phyloP scores from a whole-genome alignment of 2,113 vertebrate genomes.

The Hucho hucho region DNA sequence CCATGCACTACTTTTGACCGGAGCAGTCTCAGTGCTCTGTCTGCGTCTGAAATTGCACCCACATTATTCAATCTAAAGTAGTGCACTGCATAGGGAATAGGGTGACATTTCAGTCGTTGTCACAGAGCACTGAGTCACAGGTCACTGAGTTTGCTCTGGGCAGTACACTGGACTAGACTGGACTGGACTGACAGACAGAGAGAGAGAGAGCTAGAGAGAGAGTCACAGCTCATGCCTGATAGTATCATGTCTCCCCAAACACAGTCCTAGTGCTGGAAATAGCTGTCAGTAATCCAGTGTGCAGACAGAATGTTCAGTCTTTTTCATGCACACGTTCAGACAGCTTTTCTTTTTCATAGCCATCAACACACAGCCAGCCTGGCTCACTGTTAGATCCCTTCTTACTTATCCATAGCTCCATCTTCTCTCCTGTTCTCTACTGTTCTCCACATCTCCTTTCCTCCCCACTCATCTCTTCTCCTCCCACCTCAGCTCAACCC shows the following conservation, averaged over 20 bases:
- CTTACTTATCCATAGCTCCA: neutral
- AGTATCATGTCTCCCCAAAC: slow-evolving; percentile 25
- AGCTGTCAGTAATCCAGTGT: slow-evolving; percentile 52
- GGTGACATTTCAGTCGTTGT: too few relatives aligned
- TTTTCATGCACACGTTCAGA: slow-evolving; percentile 35
- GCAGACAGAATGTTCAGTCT: slow-evolving; percentile 56
- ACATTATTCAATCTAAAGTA: too few relatives aligned
- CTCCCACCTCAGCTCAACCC: slow-evolving; percentile 6
- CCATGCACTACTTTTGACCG: too few relatives aligned
- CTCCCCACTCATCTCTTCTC: neutral
- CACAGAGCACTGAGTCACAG: too few relatives aligned
- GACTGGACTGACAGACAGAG: neutral
- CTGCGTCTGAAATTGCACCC: too few relatives aligned
- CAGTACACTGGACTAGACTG: neutral
- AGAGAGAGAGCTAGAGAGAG: too few relatives aligned
- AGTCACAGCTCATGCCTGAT: slow-evolving; percentile 9
- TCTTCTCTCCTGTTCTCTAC: neutral
- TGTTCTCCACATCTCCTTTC: too few relatives aligned
- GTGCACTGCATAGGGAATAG: too few relatives aligned
- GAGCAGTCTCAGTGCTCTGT: too few relatives aligned
- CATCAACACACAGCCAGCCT: slow-evolving; percentile 8
- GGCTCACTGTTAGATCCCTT: neutral
- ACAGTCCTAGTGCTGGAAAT: slow-evolving; percentile 43
- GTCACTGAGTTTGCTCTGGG: neutral
- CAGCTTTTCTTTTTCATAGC: slow-evolving; percentile 29